Percentiles rank a stretch among this genome's conserved stretches.
Evolutionary conservation across 2,888 invertebrate genomes (phyloP).

Genomic region (Chironomus tentans): DNA sequence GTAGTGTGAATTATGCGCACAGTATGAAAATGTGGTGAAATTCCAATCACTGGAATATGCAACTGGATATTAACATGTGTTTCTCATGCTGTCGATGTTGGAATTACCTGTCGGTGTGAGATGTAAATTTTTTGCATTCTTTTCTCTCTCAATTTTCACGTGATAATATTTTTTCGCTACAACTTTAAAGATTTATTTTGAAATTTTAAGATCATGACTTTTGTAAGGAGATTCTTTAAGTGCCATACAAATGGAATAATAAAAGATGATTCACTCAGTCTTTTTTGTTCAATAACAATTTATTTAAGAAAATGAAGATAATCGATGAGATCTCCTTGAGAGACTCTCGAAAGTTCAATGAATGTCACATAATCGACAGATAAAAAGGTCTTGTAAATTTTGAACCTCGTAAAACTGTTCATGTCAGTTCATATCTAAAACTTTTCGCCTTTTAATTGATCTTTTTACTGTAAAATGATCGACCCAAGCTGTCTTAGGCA

Average conservation of each 20-base stretch:
- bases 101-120: neutral
- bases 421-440: neutral
- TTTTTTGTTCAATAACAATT: neutral
- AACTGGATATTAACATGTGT: neutral
- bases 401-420: neutral
- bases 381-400: too few relatives aligned
- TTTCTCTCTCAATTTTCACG: neutral
- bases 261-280: neutral
- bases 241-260: too few relatives aligned
- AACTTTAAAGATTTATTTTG: too few relatives aligned
- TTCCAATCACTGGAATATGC: neutral
- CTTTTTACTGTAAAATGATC: neutral
- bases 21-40: neutral
- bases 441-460: neutral
- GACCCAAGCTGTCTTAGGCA: too few relatives aligned
- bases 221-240: too few relatives aligned
- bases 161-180: neutral
- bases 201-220: too few relatives aligned
- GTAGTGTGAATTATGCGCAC: neutral
- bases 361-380: neutral
- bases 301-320: too few relatives aligned
- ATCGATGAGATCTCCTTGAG: too few relatives aligned
- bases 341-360: neutral
- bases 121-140: too few relatives aligned
- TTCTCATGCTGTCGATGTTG: neutral